phyloP scores from a whole-genome alignment of 2,888 invertebrate species.

The Lochmaea capreae region DNA sequence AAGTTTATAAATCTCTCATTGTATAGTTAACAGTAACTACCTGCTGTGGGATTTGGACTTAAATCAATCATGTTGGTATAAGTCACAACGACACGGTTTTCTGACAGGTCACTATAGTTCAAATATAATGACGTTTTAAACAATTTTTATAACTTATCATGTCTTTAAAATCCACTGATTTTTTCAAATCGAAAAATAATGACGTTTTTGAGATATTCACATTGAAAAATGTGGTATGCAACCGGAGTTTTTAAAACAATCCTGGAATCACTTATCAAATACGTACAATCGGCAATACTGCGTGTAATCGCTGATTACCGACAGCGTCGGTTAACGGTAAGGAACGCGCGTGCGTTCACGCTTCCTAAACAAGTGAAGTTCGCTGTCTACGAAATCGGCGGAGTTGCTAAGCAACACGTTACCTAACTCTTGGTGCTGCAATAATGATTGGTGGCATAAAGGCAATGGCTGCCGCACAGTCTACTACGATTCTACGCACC shows the following conservation, averaged over 20 bases:
- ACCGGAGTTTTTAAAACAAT: neutral
- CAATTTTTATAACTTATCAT: too few species aligned
- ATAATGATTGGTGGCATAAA: constrained; percentile 66
- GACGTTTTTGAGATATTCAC: too few species aligned
- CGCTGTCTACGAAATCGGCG: constrained; percentile 41
- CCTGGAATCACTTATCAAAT: neutral
- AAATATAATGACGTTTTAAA: too few species aligned
- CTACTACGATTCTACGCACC: constrained; percentile 56
- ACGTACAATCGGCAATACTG: constrained; percentile 2
- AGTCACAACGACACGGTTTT: too few species aligned
- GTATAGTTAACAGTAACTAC: too few species aligned
- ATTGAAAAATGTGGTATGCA: too few species aligned
- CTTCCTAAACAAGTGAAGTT: constrained; percentile 34
- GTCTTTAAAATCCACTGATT: too few species aligned
- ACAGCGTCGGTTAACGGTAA: constrained; percentile 29
- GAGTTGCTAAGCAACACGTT: constrained; percentile 65
- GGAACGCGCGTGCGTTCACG: constrained; percentile 58
- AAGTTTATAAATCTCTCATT: too few species aligned
- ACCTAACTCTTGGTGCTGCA: constrained; percentile 63
- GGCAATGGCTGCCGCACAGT: constrained; percentile 64
- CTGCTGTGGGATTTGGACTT: too few species aligned
- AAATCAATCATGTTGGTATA: too few species aligned
- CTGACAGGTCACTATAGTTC: too few species aligned
- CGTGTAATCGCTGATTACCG: constrained; percentile 20
- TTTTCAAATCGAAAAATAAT: too few species aligned